phyloP scores from a whole-genome alignment of 2,113 vertebrate genomes.

The Anguilla japonica region DNA sequence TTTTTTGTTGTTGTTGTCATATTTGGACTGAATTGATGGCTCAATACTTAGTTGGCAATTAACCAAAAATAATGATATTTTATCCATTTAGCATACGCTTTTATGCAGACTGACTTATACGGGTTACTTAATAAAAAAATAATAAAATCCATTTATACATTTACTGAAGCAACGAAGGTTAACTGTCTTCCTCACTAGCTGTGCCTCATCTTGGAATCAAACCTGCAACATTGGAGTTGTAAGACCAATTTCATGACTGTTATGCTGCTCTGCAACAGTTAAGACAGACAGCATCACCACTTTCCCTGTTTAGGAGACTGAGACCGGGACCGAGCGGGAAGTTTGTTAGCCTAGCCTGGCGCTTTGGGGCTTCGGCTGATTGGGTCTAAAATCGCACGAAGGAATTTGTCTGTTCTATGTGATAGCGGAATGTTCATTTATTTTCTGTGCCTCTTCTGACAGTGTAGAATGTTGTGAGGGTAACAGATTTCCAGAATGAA shows the following conservation, averaged over 20 bases:
- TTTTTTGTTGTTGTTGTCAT: neutral
- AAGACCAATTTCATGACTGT: no score
- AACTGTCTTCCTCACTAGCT: no score
- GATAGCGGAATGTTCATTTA: neutral
- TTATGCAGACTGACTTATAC: no score
- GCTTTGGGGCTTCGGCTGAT: neutral
- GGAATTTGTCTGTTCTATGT: neutral
- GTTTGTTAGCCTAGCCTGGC: neutral
- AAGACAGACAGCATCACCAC: neutral
- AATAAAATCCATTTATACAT: no score
- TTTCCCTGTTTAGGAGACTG: neutral
- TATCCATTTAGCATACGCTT: no score
- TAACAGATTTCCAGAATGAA: neutral
- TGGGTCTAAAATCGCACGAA: neutral
- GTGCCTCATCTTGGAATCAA: no score
- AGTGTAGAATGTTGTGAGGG: neutral
- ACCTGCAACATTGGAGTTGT: no score
- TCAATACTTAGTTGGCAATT: no score
- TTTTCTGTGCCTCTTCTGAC: neutral
- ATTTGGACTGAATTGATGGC: no score
- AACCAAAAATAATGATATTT: no score
- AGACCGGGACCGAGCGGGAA: constrained; percentile 4
- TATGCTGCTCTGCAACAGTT: neutral
- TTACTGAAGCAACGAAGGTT: no score
- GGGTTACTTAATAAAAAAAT: no score